Base-by-base conservation (phyloP, 2,797 vertebrate species). In the Danio kyathit region DNA sequence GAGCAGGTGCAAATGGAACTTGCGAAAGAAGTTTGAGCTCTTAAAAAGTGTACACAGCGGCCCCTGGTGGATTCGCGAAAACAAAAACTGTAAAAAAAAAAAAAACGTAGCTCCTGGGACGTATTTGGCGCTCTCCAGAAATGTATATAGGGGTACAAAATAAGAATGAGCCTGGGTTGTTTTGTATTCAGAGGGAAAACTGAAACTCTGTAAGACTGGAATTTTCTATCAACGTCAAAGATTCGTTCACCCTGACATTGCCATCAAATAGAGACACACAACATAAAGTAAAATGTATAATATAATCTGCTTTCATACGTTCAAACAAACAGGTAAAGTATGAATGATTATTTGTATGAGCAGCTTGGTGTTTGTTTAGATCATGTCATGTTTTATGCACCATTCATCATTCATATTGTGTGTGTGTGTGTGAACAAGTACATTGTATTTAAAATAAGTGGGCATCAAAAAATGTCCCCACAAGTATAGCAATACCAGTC, bases 301-400 rank as follows among this genome's bases (percentile, higher is more conserved):
- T 54, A 54, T 54, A 13, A 16, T 38, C 51, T 51, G 43, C 3
- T 29, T n/a, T 51, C 29, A 44, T 14, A 73, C 17, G 21, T 13
- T 71, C 11, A 8, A 19, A 54, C 67, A 70, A 40, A 54, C 54
- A 44, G 5, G 7, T 52, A 40, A 54, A 54, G 51, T 59, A 7
- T 54, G 44, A 16, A 73, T 57, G 17, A 44, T 57, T 57, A 72
- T 12, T 44, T 73, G n/a, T 46, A 19, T 41, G 14, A 63, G 43
- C 29, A 48, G n/a, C 5, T 16, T 19, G 4, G 16, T 60, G 12
- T 29, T 38, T 80, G 79, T 66, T 89, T 87, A 89, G 89, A 77
- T 89, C 86, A 82, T 46, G 73, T 80, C 61, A 63, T 29, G 79
- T 87, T 86, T 49, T 72, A 86, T 76, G 41, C 6, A 43, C 12